Evolutionary conservation across 2,113 vertebrate species (phyloP), one percentile per base, ranked within the genome.

Genomic region (Ammospiza nelsoni): DNA sequence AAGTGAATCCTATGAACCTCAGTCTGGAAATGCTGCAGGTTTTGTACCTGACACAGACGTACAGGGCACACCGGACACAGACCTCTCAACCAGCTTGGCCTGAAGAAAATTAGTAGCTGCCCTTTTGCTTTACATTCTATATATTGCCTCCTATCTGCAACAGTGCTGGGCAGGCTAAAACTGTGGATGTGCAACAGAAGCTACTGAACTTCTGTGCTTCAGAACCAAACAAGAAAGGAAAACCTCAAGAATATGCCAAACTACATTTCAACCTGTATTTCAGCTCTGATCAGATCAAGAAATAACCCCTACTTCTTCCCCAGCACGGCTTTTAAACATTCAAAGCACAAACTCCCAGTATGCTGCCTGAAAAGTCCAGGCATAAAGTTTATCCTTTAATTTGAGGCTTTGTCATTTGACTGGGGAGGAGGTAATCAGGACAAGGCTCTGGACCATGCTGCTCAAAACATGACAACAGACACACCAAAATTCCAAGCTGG

Each of bases 351-450:
- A 51, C 51, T 83, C 66, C 51, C 51, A 48, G 25, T 58, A 31
- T 1, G 19, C 49, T 82, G 66, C 44, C 61, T 76, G 29, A 69
- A 85, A 93, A 93, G 11, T 41, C 35, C 44, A 83, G 31, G 65
- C 73, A 37, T 59, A 52, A 94, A 85, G 68, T 88, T 97, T 92
- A 88, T 86, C 48, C 92, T 81, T 84, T 74, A 86, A 91, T 93
- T 89, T 97, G 88, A 96, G 61, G 88, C 57, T 94, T 78, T 94
- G 83, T 94, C 86, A 96, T 74, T 92, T 94, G 88, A 73, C 43
- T 25, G 3, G 33, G 31, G 49, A 55, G 80, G 51, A 87, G 69
- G 69, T 28, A 95, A 93, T 93, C 90, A 96, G 94, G 68, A 72
- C 52, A 87, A 57, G 71, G 65, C 65, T 88, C 57, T 63, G 69